Conservation (phyloP, 1,140 invertebrate genomes). For the Epicauta chinensis region DNA sequence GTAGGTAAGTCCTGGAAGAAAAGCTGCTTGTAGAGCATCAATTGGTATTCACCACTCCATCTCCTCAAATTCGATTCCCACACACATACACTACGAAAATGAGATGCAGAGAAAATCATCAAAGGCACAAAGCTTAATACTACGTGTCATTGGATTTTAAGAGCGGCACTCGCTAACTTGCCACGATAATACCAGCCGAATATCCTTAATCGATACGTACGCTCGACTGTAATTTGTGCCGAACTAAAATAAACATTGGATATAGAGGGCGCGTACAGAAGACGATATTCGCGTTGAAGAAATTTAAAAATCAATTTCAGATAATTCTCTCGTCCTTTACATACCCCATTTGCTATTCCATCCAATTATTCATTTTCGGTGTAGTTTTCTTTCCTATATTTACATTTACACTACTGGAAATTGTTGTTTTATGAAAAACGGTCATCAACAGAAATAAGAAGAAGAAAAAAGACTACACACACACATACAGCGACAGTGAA, state of each 20-base stretch:
- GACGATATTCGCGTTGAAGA: slow-evolving; percentile 24
- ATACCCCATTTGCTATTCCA: neutral
- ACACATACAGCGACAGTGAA: no score
- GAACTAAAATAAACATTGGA: slow-evolving; percentile 32
- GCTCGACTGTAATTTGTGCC: slow-evolving; percentile 7
- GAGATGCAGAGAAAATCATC: slow-evolving; percentile 44
- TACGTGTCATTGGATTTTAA: slow-evolving; percentile 18
- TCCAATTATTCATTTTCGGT: no score
- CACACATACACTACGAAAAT: slow-evolving; percentile 37
- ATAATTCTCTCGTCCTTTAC: slow-evolving; percentile 13
- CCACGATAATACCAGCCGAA: neutral
- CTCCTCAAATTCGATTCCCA: slow-evolving; percentile 43
- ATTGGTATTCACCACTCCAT: slow-evolving; percentile 43
- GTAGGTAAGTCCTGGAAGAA: slow-evolving; percentile 22
- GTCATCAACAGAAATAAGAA: no score
- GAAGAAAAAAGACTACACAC: no score
- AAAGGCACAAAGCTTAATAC: slow-evolving; percentile 42
- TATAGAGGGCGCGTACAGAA: slow-evolving; percentile 23
- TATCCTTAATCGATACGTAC: slow-evolving; percentile 8
- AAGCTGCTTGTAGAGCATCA: slow-evolving; percentile 37
- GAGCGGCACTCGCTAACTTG: slow-evolving; percentile 28
- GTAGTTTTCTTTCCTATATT: neutral
- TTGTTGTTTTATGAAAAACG: neutral
- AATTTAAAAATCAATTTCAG: slow-evolving; percentile 32
- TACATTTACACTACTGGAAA: neutral